Evolutionary conservation across 2,797 vertebrate species (phyloP).

Genomic region (Synanceia verrucosa): DNA sequence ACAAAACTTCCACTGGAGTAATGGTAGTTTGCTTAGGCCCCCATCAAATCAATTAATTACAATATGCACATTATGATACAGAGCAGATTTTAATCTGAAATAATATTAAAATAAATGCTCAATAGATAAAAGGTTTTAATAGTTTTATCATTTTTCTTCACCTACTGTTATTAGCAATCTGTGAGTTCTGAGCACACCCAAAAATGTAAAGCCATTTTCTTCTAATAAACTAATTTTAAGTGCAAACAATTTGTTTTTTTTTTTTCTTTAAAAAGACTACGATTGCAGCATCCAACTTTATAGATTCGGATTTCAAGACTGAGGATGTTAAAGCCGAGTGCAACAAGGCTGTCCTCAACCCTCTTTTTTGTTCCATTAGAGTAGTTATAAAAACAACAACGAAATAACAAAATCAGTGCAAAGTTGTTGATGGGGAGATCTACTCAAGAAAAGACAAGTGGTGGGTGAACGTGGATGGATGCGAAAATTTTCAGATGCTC

Average conservation of each 20-base stretch:
- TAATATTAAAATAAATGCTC: constrained; percentile 97
- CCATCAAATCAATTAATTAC: constrained; percentile 89
- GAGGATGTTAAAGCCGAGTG: constrained; percentile 85
- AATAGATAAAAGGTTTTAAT: constrained; percentile 91
- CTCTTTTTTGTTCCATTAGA: constrained; percentile 77
- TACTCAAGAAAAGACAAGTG: constrained; percentile 77
- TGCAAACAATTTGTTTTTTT: constrained; percentile 92
- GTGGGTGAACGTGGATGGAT: constrained; percentile 69
- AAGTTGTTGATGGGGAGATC: constrained; percentile 85
- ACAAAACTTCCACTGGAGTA: constrained; percentile 89
- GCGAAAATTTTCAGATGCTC: constrained; percentile 67
- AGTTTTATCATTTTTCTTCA: constrained; percentile 79
- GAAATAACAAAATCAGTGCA: constrained; percentile 91
- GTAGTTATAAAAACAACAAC: constrained; percentile 78
- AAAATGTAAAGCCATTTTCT: constrained; percentile 89
- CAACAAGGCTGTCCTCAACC: constrained; percentile 85
- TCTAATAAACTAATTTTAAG: constrained; percentile 92
- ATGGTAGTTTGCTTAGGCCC: constrained; percentile 85
- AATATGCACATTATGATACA: constrained; percentile 93
- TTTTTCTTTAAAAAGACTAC: constrained; percentile 82
- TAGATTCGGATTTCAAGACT: constrained; percentile 87
- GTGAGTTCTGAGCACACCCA: constrained; percentile 84
- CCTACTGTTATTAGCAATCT: constrained; percentile 84
- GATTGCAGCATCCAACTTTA: constrained; percentile 93
- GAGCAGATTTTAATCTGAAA: constrained; percentile 89